Percentiles rank a stretch among this genome's conserved stretches.
These are phyloP conservation scores for Eupithecia dodoneata DNA, from an alignment of 2,888 invertebrate genomes.

Conservation along the genomic window DNA sequence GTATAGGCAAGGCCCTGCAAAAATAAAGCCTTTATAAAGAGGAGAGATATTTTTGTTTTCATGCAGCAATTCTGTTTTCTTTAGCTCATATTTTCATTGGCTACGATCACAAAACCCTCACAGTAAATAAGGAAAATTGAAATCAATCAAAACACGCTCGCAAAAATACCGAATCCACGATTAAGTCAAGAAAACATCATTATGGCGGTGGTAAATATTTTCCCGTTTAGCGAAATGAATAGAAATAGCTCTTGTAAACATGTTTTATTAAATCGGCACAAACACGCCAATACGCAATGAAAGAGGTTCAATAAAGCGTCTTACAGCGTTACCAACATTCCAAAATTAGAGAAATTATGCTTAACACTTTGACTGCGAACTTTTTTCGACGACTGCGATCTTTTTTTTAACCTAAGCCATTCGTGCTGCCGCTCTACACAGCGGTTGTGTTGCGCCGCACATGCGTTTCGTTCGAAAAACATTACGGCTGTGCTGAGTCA, in stretches of 20 bases:
- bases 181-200: slow-evolving; percentile 15
- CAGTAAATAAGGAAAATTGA: slow-evolving; percentile 18
- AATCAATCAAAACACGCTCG: slow-evolving; percentile 22
- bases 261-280: background rate
- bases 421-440: too few relatives aligned
- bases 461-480: too few relatives aligned
- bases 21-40: background rate
- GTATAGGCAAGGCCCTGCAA: background rate
- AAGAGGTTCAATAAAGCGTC: background rate
- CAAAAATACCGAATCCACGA: slow-evolving; percentile 7
- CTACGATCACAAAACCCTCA: slow-evolving; percentile 6
- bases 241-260: background rate
- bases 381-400: too few relatives aligned
- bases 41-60: background rate
- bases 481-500: too few relatives aligned
- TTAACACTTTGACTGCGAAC: too few relatives aligned
- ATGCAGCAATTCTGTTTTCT: background rate
- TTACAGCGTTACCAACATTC: background rate
- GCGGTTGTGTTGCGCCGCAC: too few relatives aligned
- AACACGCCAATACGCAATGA: background rate
- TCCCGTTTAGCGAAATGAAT: background rate
- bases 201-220: slow-evolving; percentile 7
- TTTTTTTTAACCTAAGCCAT: too few relatives aligned
- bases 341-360: background rate
- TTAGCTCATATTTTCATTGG: slow-evolving; percentile 1